Conservation (phyloP, 2,888 invertebrate species). For the Bedellia somnulentella region DNA sequence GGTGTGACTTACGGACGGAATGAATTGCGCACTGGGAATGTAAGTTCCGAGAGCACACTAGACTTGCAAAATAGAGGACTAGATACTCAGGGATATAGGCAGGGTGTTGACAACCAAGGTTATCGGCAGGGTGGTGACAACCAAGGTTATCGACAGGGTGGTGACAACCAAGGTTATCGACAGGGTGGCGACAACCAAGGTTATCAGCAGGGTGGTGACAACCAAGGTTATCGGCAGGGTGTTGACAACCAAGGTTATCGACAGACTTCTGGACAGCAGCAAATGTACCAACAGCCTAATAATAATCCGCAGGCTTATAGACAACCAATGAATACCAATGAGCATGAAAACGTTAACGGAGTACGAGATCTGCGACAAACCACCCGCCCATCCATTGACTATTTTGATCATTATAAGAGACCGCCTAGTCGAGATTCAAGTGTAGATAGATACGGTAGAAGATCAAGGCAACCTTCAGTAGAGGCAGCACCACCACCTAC, state of each 20-base stretch:
- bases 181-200: constrained; percentile 39
- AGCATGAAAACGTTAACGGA: constrained; percentile 40
- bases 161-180: constrained; percentile 24
- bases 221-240: constrained; percentile 27
- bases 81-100: constrained; percentile 9
- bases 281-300: constrained; percentile 13
- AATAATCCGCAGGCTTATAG: constrained; percentile 44
- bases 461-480: constrained; percentile 79
- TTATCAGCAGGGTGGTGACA: constrained; percentile 41
- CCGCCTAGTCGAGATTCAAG: constrained; percentile 88
- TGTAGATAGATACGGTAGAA: constrained; percentile 77
- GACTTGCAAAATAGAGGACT: constrained; percentile 24
- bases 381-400: constrained; percentile 74
- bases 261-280: constrained; percentile 19
- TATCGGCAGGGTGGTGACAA: constrained; percentile 30
- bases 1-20: constrained; percentile 27
- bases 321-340: constrained; percentile 31
- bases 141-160: constrained; percentile 16
- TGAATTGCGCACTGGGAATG: constrained; percentile 38
- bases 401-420: constrained; percentile 92
- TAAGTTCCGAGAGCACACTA: constrained; percentile 34
- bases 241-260: constrained; percentile 25
- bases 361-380: constrained; percentile 38
- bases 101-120: constrained; percentile 22
- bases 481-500: constrained; percentile 63